Percentiles rank a stretch among this genome's conserved stretches.
phyloP scores from a whole-genome alignment of 35 echinoderm and acorn worm species.

The Anneissia japonica region DNA sequence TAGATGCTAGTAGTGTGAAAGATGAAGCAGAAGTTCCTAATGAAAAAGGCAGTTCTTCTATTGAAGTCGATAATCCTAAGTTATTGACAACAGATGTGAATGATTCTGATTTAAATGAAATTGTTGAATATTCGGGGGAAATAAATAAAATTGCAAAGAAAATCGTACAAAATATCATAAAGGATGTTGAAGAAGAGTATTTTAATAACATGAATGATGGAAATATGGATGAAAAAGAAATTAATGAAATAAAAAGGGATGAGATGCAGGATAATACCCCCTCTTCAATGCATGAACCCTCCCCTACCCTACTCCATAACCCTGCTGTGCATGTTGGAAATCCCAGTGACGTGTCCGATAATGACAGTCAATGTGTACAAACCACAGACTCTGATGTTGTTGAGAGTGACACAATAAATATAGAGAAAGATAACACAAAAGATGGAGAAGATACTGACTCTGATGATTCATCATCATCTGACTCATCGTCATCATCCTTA shows the following conservation, averaged over 20 bases:
- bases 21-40: not conserved
- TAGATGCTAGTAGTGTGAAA: not conserved
- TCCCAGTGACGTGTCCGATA: not conserved
- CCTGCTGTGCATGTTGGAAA: not conserved
- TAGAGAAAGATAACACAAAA: not conserved
- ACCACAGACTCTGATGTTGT: no score
- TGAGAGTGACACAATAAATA: not conserved
- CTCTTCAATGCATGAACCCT: not conserved
- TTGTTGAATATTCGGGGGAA: no score
- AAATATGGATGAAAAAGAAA: not conserved
- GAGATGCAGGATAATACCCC: no score
- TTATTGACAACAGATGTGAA: not conserved
- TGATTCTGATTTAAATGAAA: not conserved
- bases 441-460: not conserved
- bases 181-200: no score
- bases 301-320: not conserved
- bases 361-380: no score
- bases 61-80: not conserved
- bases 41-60: not conserved
- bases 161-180: no score
- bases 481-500: not conserved
- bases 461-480: not conserved
- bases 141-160: no score
- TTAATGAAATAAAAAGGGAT: not conserved
- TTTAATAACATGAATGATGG: no score